A percentile compares a stretch with the other conserved stretches of the same genome.
These are phyloP conservation scores for Oedothorax gibbosus DNA, from an alignment of 1,140 invertebrate genomes.

Conservation along the genomic window DNA sequence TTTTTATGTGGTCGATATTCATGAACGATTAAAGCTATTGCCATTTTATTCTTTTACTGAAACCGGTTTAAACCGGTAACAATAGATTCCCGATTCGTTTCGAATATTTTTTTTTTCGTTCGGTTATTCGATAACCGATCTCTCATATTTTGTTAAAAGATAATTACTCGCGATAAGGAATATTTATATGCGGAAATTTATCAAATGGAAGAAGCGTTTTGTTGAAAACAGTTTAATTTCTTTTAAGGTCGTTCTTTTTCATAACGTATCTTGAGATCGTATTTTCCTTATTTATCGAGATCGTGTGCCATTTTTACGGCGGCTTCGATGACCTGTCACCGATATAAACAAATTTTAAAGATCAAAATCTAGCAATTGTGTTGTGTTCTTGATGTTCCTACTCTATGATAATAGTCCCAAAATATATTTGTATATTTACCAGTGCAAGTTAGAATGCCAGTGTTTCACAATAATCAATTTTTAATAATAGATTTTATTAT, in stretches of 20 bases:
- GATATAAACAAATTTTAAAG: no score
- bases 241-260: not conserved
- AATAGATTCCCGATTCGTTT: not conserved
- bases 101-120: slow-evolving; percentile 2
- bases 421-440: no score
- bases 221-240: slow-evolving; percentile 1
- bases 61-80: slow-evolving; percentile 28
- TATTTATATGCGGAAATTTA: slow-evolving; percentile 27
- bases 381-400: no score
- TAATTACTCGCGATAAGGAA: slow-evolving; percentile 18
- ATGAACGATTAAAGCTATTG: slow-evolving; percentile 36
- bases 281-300: not conserved
- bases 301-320: slow-evolving; percentile 17
- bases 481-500: no score
- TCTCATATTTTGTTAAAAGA: slow-evolving; percentile 32
- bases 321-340: no score
- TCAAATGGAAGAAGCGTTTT: not conserved
- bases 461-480: no score
- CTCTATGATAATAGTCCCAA: no score
- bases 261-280: not conserved
- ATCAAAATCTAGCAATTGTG: no score
- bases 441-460: no score
- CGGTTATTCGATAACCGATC: slow-evolving; percentile 8
- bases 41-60: slow-evolving; percentile 21
- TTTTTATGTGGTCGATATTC: slow-evolving; percentile 46